Conservation (phyloP, 2,113 vertebrate species). For the Pionites leucogaster region DNA sequence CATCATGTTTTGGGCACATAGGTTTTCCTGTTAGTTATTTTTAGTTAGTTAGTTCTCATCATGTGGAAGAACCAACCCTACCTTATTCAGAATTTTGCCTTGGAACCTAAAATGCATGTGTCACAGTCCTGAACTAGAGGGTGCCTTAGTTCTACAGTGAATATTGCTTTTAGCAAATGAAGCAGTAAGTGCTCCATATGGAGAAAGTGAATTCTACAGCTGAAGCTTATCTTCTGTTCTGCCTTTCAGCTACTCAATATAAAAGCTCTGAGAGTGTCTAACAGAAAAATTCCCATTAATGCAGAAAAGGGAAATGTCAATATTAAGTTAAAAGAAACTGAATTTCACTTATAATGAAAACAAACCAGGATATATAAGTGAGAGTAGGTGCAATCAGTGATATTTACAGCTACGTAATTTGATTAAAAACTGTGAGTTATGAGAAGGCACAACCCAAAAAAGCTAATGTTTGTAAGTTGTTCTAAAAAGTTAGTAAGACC, state of each 20-base stretch:
- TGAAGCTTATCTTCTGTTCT: neutral
- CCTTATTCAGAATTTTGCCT: neutral
- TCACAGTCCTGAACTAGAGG: neutral
- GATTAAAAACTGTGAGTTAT: neutral
- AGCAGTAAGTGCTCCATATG: neutral
- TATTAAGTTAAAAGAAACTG: neutral
- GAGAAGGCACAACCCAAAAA: neutral
- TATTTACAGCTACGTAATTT: neutral
- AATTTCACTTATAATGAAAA: neutral
- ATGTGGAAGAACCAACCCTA: neutral
- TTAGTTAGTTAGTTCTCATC: neutral
- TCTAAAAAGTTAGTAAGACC: neutral
- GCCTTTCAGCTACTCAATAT: neutral
- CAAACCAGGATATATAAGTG: neutral
- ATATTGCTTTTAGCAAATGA: neutral
- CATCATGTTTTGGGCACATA: neutral
- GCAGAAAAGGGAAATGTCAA: neutral
- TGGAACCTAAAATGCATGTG: neutral
- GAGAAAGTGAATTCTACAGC: neutral
- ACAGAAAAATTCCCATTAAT: neutral
- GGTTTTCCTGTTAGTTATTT: neutral
- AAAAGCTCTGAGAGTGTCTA: neutral
- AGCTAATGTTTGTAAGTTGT: neutral
- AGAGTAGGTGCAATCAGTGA: neutral
- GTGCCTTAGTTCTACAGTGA: neutral